Evolutionary conservation across 2,113 vertebrate species (phyloP).

Genomic region (Lepus americanus): DNA sequence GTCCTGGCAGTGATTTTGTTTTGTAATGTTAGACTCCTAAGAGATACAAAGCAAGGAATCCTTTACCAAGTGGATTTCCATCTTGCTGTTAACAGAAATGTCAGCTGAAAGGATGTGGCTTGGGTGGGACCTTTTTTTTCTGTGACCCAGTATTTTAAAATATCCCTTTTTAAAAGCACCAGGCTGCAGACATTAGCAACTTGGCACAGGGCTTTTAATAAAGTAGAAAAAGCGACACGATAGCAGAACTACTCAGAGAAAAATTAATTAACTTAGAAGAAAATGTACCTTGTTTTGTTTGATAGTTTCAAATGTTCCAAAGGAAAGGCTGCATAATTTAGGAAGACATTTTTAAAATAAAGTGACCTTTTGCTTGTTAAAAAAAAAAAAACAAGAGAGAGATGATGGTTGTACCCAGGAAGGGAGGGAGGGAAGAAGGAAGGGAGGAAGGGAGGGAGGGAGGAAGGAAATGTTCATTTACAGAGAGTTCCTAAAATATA

Average conservation of each 20-base stretch:
- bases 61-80: neutral
- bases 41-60: neutral
- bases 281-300: neutral
- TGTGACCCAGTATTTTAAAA: neutral
- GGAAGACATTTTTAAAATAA: neutral
- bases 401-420: neutral
- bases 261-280: neutral
- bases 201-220: neutral
- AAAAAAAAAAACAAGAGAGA: neutral
- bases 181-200: neutral
- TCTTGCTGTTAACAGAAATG: neutral
- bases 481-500: neutral
- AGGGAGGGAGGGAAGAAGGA: neutral
- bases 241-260: neutral
- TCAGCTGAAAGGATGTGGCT: neutral
- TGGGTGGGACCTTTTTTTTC: neutral
- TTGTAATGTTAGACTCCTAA: slow-evolving; percentile 2
- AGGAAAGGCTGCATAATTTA: neutral
- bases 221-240: neutral
- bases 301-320: neutral
- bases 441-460: no score
- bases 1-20: neutral
- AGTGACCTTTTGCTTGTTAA: neutral
- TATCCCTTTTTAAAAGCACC: neutral
- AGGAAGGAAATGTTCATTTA: neutral